Percentiles rank a stretch among this genome's conserved stretches.
Conservation (phyloP, 2,888 invertebrate species). For the Pseudococcus jackbeardsleyi region DNA sequence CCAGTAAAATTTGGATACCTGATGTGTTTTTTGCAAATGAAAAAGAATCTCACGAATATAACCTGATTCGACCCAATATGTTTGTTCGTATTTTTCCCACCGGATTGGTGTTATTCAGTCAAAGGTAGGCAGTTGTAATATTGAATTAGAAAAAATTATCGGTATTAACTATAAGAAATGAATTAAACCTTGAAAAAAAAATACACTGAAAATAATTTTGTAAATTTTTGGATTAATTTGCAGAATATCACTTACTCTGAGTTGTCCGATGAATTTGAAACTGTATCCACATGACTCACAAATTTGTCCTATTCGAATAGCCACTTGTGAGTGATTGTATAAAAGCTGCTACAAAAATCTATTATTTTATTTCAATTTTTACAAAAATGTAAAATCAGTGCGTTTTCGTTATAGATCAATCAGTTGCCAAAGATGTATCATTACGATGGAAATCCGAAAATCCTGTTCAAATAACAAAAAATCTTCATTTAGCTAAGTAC, state of each 20-base stretch:
- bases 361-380: background rate
- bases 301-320: background rate
- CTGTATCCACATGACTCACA: constrained; percentile 38
- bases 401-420: background rate
- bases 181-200: too few species aligned
- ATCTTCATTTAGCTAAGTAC: background rate
- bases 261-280: constrained; percentile 34
- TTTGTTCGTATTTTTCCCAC: background rate
- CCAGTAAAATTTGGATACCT: constrained; percentile 52
- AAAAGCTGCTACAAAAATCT: background rate
- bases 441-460: constrained; percentile 2
- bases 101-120: constrained; percentile 18
- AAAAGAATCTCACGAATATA: background rate
- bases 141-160: too few species aligned
- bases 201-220: too few species aligned
- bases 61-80: background rate
- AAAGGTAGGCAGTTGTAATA: background rate
- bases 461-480: constrained; percentile 10
- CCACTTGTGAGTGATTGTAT: constrained; percentile 5
- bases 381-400: background rate
- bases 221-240: too few species aligned
- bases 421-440: background rate
- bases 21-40: constrained; percentile 32
- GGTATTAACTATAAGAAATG: too few species aligned
- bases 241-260: constrained; percentile 9